phyloP scores from a whole-genome alignment of 2,113 vertebrate species.

The Puntigrus tetrazona region DNA sequence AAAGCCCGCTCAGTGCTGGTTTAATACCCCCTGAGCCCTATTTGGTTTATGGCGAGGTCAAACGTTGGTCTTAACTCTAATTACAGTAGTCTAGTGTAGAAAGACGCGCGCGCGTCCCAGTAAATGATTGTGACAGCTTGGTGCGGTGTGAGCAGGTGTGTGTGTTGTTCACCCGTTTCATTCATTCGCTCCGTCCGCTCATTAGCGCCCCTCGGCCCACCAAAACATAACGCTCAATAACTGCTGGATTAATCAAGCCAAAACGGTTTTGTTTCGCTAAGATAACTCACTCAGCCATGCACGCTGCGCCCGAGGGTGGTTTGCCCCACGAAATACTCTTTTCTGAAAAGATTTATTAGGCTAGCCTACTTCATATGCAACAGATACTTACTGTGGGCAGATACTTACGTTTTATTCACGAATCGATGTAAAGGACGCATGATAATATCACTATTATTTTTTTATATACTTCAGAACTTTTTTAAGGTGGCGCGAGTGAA shows the following conservation, averaged over 20 bases:
- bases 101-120: slow-evolving; percentile 64
- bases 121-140: slow-evolving; percentile 78
- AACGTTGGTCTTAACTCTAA: slow-evolving; percentile 41
- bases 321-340: neutral
- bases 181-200: slow-evolving; percentile 67
- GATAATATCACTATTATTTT: neutral
- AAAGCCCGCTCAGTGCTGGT: slow-evolving; percentile 15
- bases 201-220: slow-evolving; percentile 63
- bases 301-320: slow-evolving; percentile 1
- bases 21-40: slow-evolving; percentile 41
- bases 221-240: slow-evolving; percentile 47
- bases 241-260: slow-evolving; percentile 49
- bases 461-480: slow-evolving; percentile 13
- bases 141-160: slow-evolving; percentile 76
- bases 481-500: neutral
- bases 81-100: slow-evolving; percentile 38
- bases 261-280: slow-evolving; percentile 46
- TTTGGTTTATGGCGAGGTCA: slow-evolving; percentile 44
- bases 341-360: slow-evolving; percentile 6
- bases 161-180: slow-evolving; percentile 63
- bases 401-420: neutral
- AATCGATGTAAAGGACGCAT: neutral
- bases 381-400: neutral
- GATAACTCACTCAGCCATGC: slow-evolving; percentile 38
- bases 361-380: neutral